phyloP scores from a whole-genome alignment of 2,888 invertebrate genomes.

The Hermaeophaga mercurialis region DNA sequence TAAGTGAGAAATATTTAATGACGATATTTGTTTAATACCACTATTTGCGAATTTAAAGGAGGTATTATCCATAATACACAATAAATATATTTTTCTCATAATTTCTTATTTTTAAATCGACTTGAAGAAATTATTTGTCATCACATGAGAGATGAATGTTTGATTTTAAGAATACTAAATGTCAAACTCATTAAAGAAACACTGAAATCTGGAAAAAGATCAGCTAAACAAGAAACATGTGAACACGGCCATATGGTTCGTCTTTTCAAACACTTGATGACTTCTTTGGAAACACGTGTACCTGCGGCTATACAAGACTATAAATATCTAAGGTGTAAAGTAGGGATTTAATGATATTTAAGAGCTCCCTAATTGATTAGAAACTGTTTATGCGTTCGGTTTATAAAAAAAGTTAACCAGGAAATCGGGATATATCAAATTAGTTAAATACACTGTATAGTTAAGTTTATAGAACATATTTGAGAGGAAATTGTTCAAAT shows the following conservation, averaged over 20 bases:
- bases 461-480: too few relatives aligned
- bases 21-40: too few relatives aligned
- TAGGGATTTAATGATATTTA: neutral
- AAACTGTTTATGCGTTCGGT: too few relatives aligned
- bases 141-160: constrained; percentile 12
- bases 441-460: too few relatives aligned
- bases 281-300: constrained; percentile 10
- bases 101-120: too few relatives aligned
- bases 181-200: constrained; percentile 22
- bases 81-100: too few relatives aligned
- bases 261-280: constrained; percentile 10
- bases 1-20: too few relatives aligned
- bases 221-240: constrained; percentile 39
- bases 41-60: too few relatives aligned
- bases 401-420: too few relatives aligned
- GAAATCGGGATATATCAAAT: too few relatives aligned
- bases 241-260: constrained; percentile 31
- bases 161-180: constrained; percentile 4
- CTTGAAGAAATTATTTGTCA: constrained; percentile 39
- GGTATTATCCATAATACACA: too few relatives aligned
- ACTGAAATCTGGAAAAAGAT: constrained; percentile 20
- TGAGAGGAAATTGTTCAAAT: too few relatives aligned
- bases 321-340: constrained; percentile 9
- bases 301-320: constrained; percentile 2
- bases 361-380: neutral